These are phyloP conservation scores for Tipula helvola DNA, from an alignment of 2,888 invertebrate genomes.

Conservation along the genomic window DNA sequence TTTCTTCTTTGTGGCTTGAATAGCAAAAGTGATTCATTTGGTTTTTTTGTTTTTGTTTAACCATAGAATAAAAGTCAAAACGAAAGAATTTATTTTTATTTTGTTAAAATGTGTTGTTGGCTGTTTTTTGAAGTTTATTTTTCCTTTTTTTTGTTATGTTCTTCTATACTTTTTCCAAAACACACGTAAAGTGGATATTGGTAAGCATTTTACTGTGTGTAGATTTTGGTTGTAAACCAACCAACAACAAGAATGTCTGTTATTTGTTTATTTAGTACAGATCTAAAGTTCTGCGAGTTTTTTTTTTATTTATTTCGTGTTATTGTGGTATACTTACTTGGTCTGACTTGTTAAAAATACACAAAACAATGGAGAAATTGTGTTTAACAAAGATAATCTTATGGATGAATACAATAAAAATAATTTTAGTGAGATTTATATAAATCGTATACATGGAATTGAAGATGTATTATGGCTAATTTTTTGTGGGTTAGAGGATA, in stretches of 20 bases:
- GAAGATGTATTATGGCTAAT: not conserved
- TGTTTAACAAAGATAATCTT: not conserved
- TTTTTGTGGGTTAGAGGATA: too few species aligned
- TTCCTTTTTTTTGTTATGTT: not conserved
- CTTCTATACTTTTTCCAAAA: not conserved
- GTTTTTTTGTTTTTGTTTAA: not conserved
- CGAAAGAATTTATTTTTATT: not conserved
- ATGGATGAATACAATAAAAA: not conserved
- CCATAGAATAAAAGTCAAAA: not conserved
- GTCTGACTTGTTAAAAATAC: not conserved
- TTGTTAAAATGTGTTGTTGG: not conserved
- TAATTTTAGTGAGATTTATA: not conserved
- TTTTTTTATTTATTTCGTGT: not conserved
- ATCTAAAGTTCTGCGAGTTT: not conserved
- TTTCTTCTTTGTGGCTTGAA: not conserved
- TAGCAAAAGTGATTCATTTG: not conserved
- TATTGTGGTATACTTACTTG: not conserved
- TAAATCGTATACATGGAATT: not conserved
- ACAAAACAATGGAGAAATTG: not conserved
- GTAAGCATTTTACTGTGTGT: not conserved
- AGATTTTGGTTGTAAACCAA: not conserved
- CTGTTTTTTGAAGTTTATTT: not conserved
- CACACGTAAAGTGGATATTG: not conserved
- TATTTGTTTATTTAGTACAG: not conserved
- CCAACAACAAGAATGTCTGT: not conserved